Conservation (phyloP, 2,113 vertebrate species). For the Bos javanicus region DNA sequence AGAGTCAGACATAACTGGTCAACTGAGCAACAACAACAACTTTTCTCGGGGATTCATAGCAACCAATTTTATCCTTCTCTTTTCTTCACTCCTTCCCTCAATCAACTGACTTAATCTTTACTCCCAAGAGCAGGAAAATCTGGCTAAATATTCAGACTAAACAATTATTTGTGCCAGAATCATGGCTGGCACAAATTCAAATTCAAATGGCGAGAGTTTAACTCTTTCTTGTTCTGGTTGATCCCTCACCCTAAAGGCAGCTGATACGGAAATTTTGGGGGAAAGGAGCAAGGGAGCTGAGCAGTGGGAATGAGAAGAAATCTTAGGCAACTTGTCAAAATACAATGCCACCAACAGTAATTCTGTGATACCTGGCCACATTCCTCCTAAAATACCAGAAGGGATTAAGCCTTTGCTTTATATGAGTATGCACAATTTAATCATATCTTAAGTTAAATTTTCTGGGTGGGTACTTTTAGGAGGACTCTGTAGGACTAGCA, state of each 20-base stretch:
- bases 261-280: background rate
- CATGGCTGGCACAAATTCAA: background rate
- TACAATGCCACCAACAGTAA: background rate
- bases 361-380: background rate
- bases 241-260: background rate
- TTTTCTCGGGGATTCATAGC: background rate
- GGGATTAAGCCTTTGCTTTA: background rate
- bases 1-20: background rate
- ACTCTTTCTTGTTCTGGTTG: background rate
- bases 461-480: background rate
- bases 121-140: background rate
- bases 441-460: background rate
- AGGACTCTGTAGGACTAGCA: background rate
- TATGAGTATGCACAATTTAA: background rate
- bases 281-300: background rate
- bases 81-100: background rate
- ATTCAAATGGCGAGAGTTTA: background rate
- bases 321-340: background rate
- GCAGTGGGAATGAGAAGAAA: background rate
- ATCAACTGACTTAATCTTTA: background rate
- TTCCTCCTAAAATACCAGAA: background rate
- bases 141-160: background rate
- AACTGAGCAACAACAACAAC: background rate
- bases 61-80: background rate
- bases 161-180: background rate